A percentile compares a stretch with the other conserved stretches of the same genome.
Conservation (phyloP, 2,113 vertebrate species). For the Dunckerocampus dactyliophorus region DNA sequence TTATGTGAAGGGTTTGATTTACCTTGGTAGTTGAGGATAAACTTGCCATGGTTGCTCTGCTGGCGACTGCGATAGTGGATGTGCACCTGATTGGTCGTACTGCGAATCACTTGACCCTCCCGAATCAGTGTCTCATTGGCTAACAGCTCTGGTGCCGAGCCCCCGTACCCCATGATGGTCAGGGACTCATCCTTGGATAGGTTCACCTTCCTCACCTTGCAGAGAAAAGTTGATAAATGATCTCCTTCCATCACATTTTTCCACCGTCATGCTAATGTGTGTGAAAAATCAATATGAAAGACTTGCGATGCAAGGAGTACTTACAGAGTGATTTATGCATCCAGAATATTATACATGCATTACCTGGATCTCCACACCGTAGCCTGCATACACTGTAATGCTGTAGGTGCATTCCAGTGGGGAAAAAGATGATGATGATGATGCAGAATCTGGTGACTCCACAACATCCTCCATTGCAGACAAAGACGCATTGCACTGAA, state of each 20-base stretch:
- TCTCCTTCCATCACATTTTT: no score
- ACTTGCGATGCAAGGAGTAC: neutral
- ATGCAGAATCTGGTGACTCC: constrained; percentile 79
- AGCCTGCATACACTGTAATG: constrained; percentile 84
- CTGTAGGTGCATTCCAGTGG: constrained; percentile 86
- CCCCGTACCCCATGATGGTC: constrained; percentile 78
- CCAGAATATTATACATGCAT: neutral
- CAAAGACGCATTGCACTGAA: constrained; percentile 84
- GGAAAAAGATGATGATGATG: constrained; percentile 68
- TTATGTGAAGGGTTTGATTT: neutral
- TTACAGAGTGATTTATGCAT: neutral
- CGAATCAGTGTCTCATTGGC: constrained; percentile 87
- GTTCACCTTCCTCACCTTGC: constrained; percentile 83
- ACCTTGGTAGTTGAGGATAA: constrained; percentile 91
- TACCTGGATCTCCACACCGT: constrained; percentile 89
- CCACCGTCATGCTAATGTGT: neutral
- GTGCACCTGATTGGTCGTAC: constrained; percentile 84
- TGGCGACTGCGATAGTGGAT: constrained; percentile 84
- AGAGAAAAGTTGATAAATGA: constrained; percentile 2
- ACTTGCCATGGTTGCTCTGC: constrained; percentile 76
- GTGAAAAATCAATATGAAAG: neutral
- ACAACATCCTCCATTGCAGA: constrained; percentile 82
- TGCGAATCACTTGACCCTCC: constrained; percentile 88
- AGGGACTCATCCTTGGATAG: constrained; percentile 85
- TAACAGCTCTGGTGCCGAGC: constrained; percentile 74